phyloP scores from a whole-genome alignment of 1,140 invertebrate species.

The Pachyrhynchus sulphureomaculatus region DNA sequence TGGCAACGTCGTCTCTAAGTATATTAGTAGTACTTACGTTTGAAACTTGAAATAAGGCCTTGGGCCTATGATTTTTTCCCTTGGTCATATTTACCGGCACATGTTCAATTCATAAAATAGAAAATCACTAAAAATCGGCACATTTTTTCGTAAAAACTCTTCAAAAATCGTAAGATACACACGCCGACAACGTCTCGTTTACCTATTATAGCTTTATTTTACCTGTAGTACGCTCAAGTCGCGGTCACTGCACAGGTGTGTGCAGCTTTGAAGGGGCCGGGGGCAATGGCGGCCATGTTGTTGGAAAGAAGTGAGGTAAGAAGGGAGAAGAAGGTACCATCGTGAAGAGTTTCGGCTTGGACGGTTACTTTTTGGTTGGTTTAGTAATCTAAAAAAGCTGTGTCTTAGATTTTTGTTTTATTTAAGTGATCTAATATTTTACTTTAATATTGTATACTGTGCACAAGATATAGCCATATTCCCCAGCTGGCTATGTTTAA shows the following conservation, averaged over 20 bases:
- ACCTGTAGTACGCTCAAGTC: slow-evolving; percentile 11
- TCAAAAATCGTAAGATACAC: background rate
- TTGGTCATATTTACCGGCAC: slow-evolving; percentile 40
- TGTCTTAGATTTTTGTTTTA: no score
- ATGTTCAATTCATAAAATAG: background rate
- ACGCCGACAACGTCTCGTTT: slow-evolving; percentile 5
- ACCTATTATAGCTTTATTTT: slow-evolving; percentile 29
- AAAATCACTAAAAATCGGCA: background rate
- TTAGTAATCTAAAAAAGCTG: no score
- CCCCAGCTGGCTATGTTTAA: no score
- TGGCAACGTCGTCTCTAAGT: no score
- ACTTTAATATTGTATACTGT: no score
- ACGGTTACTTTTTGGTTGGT: no score
- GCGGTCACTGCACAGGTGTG: slow-evolving; percentile 17
- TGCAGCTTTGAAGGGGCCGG: slow-evolving; percentile 16
- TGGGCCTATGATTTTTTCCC: slow-evolving; percentile 40
- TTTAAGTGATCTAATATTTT: no score
- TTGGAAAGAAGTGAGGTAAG: slow-evolving; percentile 14
- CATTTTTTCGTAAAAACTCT: slow-evolving; percentile 2
- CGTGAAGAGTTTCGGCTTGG: background rate
- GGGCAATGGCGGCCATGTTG: slow-evolving; percentile 25
- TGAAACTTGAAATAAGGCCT: slow-evolving; percentile 59
- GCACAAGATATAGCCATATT: no score
- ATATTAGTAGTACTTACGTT: slow-evolving; percentile 54
- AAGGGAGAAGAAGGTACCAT: slow-evolving; percentile 9